phyloP scores from a whole-genome alignment of 2,888 invertebrate genomes.

The Hedya salicella region DNA sequence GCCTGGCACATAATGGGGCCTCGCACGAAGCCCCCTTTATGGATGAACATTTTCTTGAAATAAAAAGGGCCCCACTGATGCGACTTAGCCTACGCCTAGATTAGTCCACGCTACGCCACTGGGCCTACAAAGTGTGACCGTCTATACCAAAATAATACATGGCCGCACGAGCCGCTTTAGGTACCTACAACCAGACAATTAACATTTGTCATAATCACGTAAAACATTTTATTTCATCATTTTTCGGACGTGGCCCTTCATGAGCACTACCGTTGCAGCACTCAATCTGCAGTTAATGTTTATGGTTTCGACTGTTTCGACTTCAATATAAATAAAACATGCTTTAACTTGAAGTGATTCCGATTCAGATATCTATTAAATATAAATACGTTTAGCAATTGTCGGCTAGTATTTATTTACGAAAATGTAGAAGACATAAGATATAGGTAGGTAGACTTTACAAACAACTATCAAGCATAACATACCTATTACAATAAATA shows the following conservation, averaged over 20 bases:
- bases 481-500: slow-evolving; percentile 16
- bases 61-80: no score
- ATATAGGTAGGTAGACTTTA: background rate
- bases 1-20: no score
- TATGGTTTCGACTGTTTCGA: background rate
- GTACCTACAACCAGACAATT: background rate
- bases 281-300: background rate
- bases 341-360: background rate
- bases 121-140: no score
- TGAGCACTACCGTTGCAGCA: background rate
- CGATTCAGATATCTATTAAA: background rate
- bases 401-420: background rate
- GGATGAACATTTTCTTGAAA: no score
- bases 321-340: background rate
- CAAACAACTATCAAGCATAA: background rate
- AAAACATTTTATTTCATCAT: slow-evolving; percentile 6
- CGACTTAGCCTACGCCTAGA: no score
- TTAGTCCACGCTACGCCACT: no score
- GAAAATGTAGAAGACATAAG: background rate
- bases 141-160: background rate
- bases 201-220: slow-evolving; percentile 9
- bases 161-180: background rate
- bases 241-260: background rate
- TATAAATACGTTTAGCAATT: no score
- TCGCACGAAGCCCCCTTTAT: no score